Base-by-base conservation (phyloP, 2,888 invertebrate species). In the Calameuta pallipes region DNA sequence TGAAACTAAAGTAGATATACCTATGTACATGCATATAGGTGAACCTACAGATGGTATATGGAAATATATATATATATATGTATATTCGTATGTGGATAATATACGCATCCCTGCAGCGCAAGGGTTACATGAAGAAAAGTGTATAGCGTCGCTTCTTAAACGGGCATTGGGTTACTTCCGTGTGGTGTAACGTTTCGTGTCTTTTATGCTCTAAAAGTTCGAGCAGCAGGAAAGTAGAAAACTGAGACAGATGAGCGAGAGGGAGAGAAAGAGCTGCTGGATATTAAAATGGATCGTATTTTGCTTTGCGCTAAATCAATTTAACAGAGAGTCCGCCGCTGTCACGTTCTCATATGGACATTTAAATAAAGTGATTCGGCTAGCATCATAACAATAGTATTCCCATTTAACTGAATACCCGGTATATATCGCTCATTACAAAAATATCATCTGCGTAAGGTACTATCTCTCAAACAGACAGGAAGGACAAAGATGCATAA, bases 121-220 rank as follows among this genome's bases (percentile, higher is more conserved):
- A 56, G 56, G 56, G 56, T 56, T 56, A 56, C 56, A 56, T 2
- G 56, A 56, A 56, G 36, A 36, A 56, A 56, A 23, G 56, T 23
- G 56, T 23, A 56, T 56, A 23, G 56, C 56, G 56, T 56, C 15
- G 15, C 75, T 37, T 12, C 31, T 35, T 76, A 73, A 71, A 76
- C 34, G 36, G 69, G 79, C 79, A 75, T 79, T 41, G 56, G 69
- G 79, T 79, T 79, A 75, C 79, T 79, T 79, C 79, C 79, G 79
- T 75, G 76, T 68, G 68, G 36, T 76, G 68, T 69, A 69, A 70
- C 36, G 76, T 73, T 76, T 78, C 76, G 69, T 74, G 79, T 75
- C 56, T 56, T 79, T 79, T 79, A 79, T 77, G 79, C 79, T 75
- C 76, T 69, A 36, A 78, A 76, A 78, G 75, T 78, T 70, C 41